Evolutionary conservation across 2,113 vertebrate genomes (phyloP).

Genomic region (Tursiops truncatus): DNA sequence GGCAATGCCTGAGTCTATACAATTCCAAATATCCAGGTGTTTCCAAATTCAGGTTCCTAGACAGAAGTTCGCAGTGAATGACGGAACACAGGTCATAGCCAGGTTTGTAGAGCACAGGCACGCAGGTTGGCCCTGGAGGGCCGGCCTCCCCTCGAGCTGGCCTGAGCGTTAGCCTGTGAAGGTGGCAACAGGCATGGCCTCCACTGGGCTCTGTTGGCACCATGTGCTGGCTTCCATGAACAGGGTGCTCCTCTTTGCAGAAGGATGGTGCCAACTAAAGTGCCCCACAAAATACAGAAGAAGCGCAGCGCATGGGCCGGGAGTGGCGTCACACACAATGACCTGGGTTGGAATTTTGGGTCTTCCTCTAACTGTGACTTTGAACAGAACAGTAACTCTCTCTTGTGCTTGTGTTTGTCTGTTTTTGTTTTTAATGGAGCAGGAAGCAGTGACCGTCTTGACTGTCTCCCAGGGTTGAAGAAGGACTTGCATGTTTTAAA

Average conservation of each 20-base stretch:
- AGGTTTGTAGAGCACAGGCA: rapidly evolving
- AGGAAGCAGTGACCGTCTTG: neutral
- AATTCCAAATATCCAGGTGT: neutral
- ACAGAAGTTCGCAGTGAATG: neutral
- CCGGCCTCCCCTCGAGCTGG: rapidly evolving
- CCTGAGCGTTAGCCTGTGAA: neutral
- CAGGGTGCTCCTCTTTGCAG: neutral
- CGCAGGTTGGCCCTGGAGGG: rapidly evolving
- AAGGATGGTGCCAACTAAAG: neutral
- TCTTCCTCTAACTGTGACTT: neutral
- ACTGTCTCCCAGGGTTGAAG: neutral
- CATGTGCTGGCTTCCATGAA: neutral
- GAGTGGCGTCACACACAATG: rapidly evolving
- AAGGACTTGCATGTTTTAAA: neutral
- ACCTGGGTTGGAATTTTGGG: rapidly evolving
- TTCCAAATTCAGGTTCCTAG: neutral
- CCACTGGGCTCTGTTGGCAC: neutral
- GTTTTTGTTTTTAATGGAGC: neutral
- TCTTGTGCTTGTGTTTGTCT: neutral
- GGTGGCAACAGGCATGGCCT: neutral
- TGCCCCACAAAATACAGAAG: neutral
- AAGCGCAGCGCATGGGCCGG: rapidly evolving
- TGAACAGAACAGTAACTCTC: neutral
- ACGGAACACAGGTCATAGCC: neutral
- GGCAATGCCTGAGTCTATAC: rapidly evolving